phyloP scores from a whole-genome alignment of 2,888 invertebrate species.

The Hoplodrina blanda region DNA sequence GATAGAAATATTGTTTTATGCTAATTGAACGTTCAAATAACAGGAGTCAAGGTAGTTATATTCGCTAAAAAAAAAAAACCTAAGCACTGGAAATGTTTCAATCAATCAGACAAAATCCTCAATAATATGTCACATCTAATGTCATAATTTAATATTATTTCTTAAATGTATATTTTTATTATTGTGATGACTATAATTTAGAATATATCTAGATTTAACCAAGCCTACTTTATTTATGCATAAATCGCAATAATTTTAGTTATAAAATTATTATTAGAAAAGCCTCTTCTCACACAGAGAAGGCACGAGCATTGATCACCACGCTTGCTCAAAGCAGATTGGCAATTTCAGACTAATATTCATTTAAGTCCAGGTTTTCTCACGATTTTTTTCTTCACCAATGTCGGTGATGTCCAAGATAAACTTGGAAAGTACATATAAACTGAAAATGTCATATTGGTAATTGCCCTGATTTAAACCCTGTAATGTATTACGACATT shows the following conservation, averaged over 20 bases:
- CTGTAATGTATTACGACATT: too few relatives aligned
- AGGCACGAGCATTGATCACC: too few relatives aligned
- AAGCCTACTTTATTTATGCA: constrained; percentile 26
- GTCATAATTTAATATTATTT: constrained; percentile 43
- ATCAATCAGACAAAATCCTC: constrained; percentile 40
- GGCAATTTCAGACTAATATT: too few relatives aligned
- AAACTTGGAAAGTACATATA: too few relatives aligned
- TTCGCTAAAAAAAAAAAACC: constrained; percentile 17
- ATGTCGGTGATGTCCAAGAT: too few relatives aligned
- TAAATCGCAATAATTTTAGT: neutral
- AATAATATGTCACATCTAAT: constrained; percentile 34
- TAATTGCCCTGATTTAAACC: too few relatives aligned
- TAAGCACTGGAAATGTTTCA: constrained; percentile 31
- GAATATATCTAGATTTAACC: constrained; percentile 16
- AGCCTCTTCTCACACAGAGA: too few relatives aligned
- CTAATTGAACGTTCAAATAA: constrained; percentile 34
- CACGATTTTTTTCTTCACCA: too few relatives aligned
- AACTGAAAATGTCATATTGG: too few relatives aligned
- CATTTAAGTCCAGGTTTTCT: too few relatives aligned
- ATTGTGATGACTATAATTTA: constrained; percentile 15
- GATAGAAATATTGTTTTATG: constrained; percentile 47
- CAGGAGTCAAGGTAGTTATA: constrained; percentile 25
- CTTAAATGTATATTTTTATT: constrained; percentile 32
- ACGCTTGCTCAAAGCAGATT: too few relatives aligned
- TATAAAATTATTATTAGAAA: too few relatives aligned